These are phyloP conservation scores for Anguilla megastoma DNA, from an alignment of 2,797 vertebrate genomes.

Conservation along the genomic window DNA sequence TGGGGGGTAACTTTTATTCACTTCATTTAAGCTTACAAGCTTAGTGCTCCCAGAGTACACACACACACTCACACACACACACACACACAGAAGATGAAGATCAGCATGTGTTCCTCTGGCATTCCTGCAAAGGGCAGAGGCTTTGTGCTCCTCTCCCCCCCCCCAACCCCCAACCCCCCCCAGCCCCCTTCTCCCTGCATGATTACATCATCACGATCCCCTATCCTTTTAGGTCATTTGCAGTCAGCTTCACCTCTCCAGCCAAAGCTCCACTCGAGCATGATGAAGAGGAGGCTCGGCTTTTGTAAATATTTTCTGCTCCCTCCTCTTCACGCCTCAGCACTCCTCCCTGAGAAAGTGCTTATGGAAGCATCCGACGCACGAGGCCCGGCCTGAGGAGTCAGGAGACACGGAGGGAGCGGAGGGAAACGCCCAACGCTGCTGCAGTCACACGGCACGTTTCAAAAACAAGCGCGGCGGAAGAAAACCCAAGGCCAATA, in stretches of 20 bases:
- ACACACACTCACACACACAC: not conserved
- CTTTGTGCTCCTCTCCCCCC: not conserved
- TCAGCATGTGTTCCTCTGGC: conserved; percentile 1
- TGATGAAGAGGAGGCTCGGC: not conserved
- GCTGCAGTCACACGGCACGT: not conserved
- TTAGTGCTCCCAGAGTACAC: conserved; percentile 19
- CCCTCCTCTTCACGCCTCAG: conserved; percentile 20
- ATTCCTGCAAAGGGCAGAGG: conserved; percentile 29
- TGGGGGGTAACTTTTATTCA: not conserved
- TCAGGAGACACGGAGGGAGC: no score
- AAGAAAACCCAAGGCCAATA: not conserved
- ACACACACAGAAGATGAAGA: not conserved
- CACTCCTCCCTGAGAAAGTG: not conserved
- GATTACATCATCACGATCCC: not conserved
- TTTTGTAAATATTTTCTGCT: conserved; percentile 2
- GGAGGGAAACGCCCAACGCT: conserved; percentile 6
- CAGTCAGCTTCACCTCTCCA: not conserved
- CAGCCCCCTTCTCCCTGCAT: not conserved
- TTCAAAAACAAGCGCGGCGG: not conserved
- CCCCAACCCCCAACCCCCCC: no score
- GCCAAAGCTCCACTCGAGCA: conserved; percentile 15
- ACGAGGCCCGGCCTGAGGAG: not conserved
- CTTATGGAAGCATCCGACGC: not conserved
- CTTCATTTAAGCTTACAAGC: conserved; percentile 22
- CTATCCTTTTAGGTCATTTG: conserved; percentile 15